These are phyloP conservation scores for Pandemis cinnamomeana DNA, from an alignment of 2,888 invertebrate genomes.

Conservation along the genomic window DNA sequence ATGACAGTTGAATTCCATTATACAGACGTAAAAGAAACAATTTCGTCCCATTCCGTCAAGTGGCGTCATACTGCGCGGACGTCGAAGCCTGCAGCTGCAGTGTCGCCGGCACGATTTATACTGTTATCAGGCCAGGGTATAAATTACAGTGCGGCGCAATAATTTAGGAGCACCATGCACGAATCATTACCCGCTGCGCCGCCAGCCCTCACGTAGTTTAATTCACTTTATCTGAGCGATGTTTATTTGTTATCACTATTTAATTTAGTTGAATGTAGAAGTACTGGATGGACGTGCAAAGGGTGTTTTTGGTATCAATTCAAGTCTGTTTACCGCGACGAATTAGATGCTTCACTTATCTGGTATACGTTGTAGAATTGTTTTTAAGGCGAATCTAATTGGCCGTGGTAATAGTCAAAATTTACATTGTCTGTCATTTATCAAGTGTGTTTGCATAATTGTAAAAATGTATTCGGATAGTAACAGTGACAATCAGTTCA, in stretches of 20 bases:
- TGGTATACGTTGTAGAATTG: no score
- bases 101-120: slow-evolving; percentile 80
- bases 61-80: slow-evolving; percentile 76
- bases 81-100: slow-evolving; percentile 71
- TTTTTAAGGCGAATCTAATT: background rate
- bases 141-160: slow-evolving; percentile 80
- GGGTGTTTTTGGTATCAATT: background rate
- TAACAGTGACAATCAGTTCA: background rate
- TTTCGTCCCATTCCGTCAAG: slow-evolving; percentile 63
- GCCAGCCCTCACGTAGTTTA: slow-evolving; percentile 66
- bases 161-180: slow-evolving; percentile 83
- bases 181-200: slow-evolving; percentile 83
- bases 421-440: background rate
- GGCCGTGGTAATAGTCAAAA: slow-evolving; percentile 12
- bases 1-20: slow-evolving; percentile 37
- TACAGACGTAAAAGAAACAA: slow-evolving; percentile 41
- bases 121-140: slow-evolving; percentile 80
- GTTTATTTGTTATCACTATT: slow-evolving; percentile 71
- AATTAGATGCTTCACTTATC: background rate
- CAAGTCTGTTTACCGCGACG: background rate
- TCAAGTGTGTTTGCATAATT: background rate
- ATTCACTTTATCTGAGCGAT: slow-evolving; percentile 78
- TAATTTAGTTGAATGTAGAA: slow-evolving; percentile 47
- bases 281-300: background rate
- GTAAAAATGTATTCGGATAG: background rate